Evolutionary conservation across 2,113 vertebrate genomes (phyloP).

Genomic region (Gobio gobio): DNA sequence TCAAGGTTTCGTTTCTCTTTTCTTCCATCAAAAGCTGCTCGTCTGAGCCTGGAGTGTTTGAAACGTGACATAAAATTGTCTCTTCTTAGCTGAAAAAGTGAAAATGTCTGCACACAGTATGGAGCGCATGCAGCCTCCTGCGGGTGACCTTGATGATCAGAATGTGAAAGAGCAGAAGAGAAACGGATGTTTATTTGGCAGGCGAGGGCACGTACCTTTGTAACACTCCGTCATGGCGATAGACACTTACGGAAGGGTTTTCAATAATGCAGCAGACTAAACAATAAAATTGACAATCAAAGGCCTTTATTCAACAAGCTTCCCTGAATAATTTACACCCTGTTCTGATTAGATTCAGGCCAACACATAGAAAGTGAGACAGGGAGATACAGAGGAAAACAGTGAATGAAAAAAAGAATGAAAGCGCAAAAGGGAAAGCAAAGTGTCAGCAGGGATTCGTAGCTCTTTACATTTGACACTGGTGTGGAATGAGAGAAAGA

Average conservation of each 20-base stretch:
- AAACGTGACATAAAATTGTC: background rate
- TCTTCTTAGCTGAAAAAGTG: background rate
- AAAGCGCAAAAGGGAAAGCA: constrained; percentile 29
- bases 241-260: constrained; percentile 57
- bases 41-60: background rate
- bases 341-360: constrained; percentile 72
- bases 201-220: constrained; percentile 55
- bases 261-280: constrained; percentile 75
- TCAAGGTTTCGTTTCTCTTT: background rate
- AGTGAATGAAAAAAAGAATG: background rate
- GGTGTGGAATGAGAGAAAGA: background rate
- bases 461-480: background rate
- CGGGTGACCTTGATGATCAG: constrained; percentile 45
- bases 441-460: background rate
- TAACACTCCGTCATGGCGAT: constrained; percentile 61
- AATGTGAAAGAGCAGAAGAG: constrained; percentile 25
- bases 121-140: background rate
- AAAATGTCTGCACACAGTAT: background rate
- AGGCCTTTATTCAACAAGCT: constrained; percentile 66
- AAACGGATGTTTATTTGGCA: constrained; percentile 55
- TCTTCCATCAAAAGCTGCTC: background rate
- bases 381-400: constrained; percentile 14
- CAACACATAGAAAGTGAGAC: background rate
- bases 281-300: constrained; percentile 78
- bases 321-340: constrained; percentile 77